Evolutionary conservation across 2,888 invertebrate genomes (phyloP), one percentile per base, ranked within the genome.

Genomic region (Stenotaenia linearis): DNA sequence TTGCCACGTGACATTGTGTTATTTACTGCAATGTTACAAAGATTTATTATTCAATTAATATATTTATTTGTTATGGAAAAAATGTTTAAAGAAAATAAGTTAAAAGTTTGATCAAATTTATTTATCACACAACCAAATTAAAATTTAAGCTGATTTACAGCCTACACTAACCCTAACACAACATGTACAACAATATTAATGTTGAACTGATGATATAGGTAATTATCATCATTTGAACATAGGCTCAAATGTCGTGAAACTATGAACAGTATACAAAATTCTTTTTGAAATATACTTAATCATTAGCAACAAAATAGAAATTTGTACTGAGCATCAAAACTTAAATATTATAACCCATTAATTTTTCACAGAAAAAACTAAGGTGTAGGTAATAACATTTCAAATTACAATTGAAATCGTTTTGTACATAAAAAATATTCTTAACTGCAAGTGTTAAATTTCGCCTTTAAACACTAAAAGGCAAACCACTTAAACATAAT

Each of bases 1-100:
- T 88, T 98, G 97, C 86, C 90, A 93, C 81, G 97, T 98, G 10
- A 96, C 97, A 74, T 93, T 96, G 84, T 96, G 97, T 85, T 95
- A 97, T 86, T 89, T 98, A 80, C 90, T 98, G 69, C 91, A 92
- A 82, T 95, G 95, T 87, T 99, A 97, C 86, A 95, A 93, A 85
- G 97, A 99, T 85, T 90, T 99, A 78, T 91, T 98, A 84, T 99
- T 99, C 86, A 98, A 99, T 87, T 98, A 80, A 75, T 5, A 15
- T n/a, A n/a, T n/a, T n/a, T n/a, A n/a, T n/a, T n/a, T n/a, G n/a
- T n/a, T n/a, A n/a, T n/a, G n/a, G n/a, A n/a, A n/a, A n/a, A n/a
- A n/a, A n/a, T n/a, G n/a, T n/a, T n/a, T n/a, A n/a, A n/a, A n/a
- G n/a, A n/a, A 21, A 32, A 75, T 28, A 23, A 7, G 4, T 7